Evolutionary conservation across 2,113 vertebrate species (phyloP).

Genomic region (Phocoena sinus): DNA sequence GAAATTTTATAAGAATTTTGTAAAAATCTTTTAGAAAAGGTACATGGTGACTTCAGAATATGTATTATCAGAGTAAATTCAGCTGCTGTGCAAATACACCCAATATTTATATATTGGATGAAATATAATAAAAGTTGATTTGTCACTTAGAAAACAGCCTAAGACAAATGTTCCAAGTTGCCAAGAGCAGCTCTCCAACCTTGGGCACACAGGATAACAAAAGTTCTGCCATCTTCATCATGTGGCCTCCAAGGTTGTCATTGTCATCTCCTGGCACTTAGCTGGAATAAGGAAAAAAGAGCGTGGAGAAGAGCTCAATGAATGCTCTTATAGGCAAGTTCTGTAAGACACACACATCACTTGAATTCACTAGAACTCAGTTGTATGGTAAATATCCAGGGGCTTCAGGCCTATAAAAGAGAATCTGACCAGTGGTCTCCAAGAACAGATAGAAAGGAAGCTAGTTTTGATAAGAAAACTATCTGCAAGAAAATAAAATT

Average conservation of each 20-base stretch:
- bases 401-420: not conserved
- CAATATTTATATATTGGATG: not conserved
- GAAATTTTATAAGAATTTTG: conserved; percentile 11
- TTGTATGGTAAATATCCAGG: not conserved
- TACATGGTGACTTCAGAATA: not conserved
- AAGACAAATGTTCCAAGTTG: not conserved
- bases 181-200: not conserved
- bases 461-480: not conserved
- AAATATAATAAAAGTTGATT: not conserved
- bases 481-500: not conserved
- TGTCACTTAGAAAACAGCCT: not conserved
- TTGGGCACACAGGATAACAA: not conserved
- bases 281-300: not conserved
- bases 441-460: not conserved
- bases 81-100: not conserved
- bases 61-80: not conserved
- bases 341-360: not conserved
- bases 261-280: not conserved
- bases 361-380: not conserved
- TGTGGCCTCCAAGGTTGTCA: not conserved
- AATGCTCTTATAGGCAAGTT: not conserved
- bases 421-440: not conserved
- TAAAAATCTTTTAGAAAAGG: conserved; percentile 37
- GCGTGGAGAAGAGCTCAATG: rapidly evolving
- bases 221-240: not conserved